Evolutionary conservation across 2,888 invertebrate species (phyloP), one percentile per base, ranked within the genome.

Genomic region (Xylophagus ater): DNA sequence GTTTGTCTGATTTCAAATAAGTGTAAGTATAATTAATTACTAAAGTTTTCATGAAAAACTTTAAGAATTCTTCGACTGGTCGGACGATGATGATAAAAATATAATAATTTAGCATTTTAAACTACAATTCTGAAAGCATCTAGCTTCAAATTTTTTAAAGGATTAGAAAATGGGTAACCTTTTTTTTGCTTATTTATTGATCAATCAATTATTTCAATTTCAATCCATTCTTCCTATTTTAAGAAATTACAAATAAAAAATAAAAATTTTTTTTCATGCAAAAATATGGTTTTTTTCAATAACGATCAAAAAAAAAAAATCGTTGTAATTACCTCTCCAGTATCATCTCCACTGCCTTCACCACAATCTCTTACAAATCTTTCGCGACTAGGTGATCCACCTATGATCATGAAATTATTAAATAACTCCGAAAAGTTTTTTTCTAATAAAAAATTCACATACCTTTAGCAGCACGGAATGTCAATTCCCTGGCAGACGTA

Each of bases 311-410:
- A 21, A 3, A n/a, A 24, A 19, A 12, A 8, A 10, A 26, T 28
- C 10, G 2, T 13, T 21, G 3, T 25, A 42, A 63, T 60, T 56
- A 70, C 70, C 55, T 69, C 69, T 46, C 63, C 67, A 17, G 66
- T 66, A 41, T 71, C 70, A 49, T 71, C 70, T 29, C 61, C 68
- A 28, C 67, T 52, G 54, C 67, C 51, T 59, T 69, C 43, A 53
- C 61, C 42, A 60, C 54, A 65, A 60, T 69, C 49, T 57, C 64
- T 41, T 56, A 58, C 34, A 52, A 55, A 45, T 40, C 53, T 55
- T n/a, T 55, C 55, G 14, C 54, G 48, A 32, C 52, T 53, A 24
- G 55, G 55, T 26, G 56, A 55, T 34, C 52, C 53, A 9, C 52
- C 48, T 40, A 51, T 54, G 54, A 39, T 15, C 21, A 34, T 14